Conservation (phyloP, 2,113 vertebrate genomes). For the Haemorhous mexicanus region DNA sequence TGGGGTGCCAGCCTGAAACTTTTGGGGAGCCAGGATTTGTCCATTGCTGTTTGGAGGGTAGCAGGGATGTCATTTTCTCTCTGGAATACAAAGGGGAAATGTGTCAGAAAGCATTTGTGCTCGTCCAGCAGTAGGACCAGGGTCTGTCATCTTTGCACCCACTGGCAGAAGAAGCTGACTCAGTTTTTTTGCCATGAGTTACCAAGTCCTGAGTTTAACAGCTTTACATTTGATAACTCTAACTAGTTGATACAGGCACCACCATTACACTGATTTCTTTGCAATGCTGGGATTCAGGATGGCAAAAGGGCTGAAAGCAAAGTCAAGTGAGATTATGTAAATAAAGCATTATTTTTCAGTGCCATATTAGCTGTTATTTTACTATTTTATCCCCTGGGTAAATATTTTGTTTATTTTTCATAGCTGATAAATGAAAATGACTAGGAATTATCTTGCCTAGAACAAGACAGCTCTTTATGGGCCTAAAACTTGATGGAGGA, state of each 20-base stretch:
- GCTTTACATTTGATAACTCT: background rate
- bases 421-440: background rate
- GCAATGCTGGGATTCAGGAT: background rate
- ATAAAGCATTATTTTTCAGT: background rate
- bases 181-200: background rate
- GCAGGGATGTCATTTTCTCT: background rate
- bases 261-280: background rate
- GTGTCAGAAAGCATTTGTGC: background rate
- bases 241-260: background rate
- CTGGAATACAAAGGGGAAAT: background rate
- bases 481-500: background rate
- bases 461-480: background rate
- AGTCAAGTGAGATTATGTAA: background rate
- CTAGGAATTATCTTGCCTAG: background rate
- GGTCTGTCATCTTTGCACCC: background rate
- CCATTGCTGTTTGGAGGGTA: background rate
- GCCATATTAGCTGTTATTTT: background rate
- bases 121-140: background rate
- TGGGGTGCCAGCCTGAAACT: background rate
- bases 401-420: background rate
- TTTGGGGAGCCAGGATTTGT: background rate
- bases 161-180: background rate
- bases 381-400: background rate
- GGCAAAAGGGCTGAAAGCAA: background rate
- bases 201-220: background rate